These are phyloP conservation scores for Mugil cephalus DNA, from an alignment of 2,113 vertebrate genomes.

Conservation along the genomic window DNA sequence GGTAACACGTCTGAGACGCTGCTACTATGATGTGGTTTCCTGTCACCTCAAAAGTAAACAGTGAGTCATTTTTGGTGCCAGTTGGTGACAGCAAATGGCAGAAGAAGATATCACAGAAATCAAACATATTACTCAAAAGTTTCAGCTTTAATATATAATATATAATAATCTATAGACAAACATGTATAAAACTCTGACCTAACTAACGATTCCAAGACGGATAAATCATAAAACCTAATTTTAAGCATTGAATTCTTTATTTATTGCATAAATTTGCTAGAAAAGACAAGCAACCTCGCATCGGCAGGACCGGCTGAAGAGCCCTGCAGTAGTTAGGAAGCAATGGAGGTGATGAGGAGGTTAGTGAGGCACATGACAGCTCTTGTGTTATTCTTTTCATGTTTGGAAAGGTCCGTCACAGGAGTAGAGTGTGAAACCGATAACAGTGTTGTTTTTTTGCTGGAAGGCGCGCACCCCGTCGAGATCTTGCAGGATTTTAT, in stretches of 20 bases:
- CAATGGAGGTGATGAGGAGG: conserved; percentile 21
- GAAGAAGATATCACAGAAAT: conserved; percentile 14
- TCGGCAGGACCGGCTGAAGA: conserved; percentile 10
- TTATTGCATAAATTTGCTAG: not conserved
- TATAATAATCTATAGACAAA: not conserved
- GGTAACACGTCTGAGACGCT: not conserved
- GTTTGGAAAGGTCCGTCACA: conserved; percentile 44
- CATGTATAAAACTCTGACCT: not conserved
- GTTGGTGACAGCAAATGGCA: not conserved
- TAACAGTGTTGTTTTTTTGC: conserved; percentile 8
- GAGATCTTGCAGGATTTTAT: conserved; percentile 28
- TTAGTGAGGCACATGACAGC: conserved; percentile 27
- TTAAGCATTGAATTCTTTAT: too few relatives aligned
- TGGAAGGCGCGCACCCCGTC: conserved; percentile 27
- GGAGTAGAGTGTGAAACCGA: conserved; percentile 53
- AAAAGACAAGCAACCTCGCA: conserved; percentile 28
- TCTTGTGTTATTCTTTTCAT: conserved; percentile 64
- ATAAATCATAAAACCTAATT: not conserved
- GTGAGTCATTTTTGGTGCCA: conserved; percentile 11
- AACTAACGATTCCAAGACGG: conserved; percentile 1
- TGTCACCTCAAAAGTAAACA: conserved; percentile 19
- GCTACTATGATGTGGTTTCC: conserved; percentile 15
- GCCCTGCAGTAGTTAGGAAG: conserved; percentile 35
- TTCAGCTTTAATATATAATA: not conserved
- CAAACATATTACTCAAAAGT: not conserved